These are phyloP conservation scores for Oryctolagus cuniculus DNA, from an alignment of 2,113 vertebrate genomes.

Conservation along the genomic window mOryCun1.1 NC_091441.1:77731001-77731500, in stretches of 20 bases:
- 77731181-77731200: constrained; percentile 86
- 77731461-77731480: constrained; percentile 75
- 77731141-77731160: constrained; percentile 89
- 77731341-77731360: constrained; percentile 76
- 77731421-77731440: constrained; percentile 77
- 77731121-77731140: constrained; percentile 91
- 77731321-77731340: constrained; percentile 78
- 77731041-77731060: constrained; percentile 94
- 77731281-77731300: constrained; percentile 88
- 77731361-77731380: constrained; percentile 73
- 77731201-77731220: constrained; percentile 88
- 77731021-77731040: constrained; percentile 89
- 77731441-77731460: constrained; percentile 67
- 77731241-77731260: constrained; percentile 88
- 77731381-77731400: constrained; percentile 67
- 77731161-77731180: constrained; percentile 87
- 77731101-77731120: constrained; percentile 91
- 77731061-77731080: constrained; percentile 92
- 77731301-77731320: constrained; percentile 86
- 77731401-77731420: constrained; percentile 77
- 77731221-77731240: constrained; percentile 88
- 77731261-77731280: constrained; percentile 91
- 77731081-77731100: constrained; percentile 90
- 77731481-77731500: constrained; percentile 54
- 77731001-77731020: constrained; percentile 90